Percentiles rank a stretch among this genome's conserved stretches.
These are phyloP conservation scores for Psilopogon haemacephalus DNA, from an alignment of 2,113 vertebrate genomes.

Conservation along the genomic window DNA sequence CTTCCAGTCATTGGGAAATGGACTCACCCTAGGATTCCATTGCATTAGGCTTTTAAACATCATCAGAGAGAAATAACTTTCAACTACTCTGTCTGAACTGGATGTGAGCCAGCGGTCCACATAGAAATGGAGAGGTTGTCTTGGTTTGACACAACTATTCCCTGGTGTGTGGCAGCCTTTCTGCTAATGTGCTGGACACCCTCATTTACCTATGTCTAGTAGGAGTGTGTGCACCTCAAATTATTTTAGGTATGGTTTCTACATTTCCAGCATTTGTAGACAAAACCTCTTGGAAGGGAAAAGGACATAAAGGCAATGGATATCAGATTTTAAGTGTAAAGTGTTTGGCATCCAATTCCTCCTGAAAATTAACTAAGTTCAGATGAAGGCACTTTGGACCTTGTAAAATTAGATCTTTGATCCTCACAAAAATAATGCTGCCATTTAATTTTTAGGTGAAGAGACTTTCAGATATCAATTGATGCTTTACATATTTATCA, in stretches of 20 bases:
- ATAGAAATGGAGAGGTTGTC: not conserved
- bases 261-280: not conserved
- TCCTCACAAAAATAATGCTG: not conserved
- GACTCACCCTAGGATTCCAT: constrained; percentile 37
- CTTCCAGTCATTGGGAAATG: constrained; percentile 28
- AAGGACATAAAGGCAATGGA: not conserved
- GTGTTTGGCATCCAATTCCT: not conserved
- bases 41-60: constrained; percentile 55
- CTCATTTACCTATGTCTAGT: not conserved
- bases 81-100: constrained; percentile 8
- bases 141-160: not conserved
- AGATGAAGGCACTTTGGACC: not conserved
- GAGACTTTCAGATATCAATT: not conserved
- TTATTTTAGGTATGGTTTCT: not conserved
- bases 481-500: not conserved
- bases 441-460: not conserved
- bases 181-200: not conserved
- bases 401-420: not conserved
- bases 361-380: not conserved
- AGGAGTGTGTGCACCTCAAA: not conserved
- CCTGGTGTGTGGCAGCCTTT: not conserved
- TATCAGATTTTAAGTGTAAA: not conserved
- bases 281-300: not conserved
- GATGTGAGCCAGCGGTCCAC: not conserved
- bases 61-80: constrained; percentile 47